Evolutionary conservation across 2,888 invertebrate species (phyloP), one percentile per base, ranked within the genome.

Genomic region (Hyposoter dolosus): DNA sequence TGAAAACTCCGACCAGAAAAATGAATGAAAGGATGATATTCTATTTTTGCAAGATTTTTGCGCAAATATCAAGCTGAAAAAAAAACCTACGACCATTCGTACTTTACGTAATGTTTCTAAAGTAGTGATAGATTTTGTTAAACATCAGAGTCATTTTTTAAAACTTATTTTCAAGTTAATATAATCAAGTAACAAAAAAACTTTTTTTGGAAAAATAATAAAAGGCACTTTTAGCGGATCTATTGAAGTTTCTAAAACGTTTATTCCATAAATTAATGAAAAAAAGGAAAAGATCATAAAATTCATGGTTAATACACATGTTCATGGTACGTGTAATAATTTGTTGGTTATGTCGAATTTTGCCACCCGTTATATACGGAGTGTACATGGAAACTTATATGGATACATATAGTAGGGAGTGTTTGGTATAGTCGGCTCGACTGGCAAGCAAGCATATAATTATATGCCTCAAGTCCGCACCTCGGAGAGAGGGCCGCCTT

Each of bases 391-490:
- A 83, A 83, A 82, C 88, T 84, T 89, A 89, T 89, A 89, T 89
- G 89, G 89, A 90, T 89, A 89, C 87, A 87, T 88, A 88, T 88
- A 86, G 82, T 74, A 78, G 60, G 47, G 53, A 68, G 53, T 76
- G 77, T 56, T 77, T 40, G 65, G 65, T 60, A 43, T 78, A 66
- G 80, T 74, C 53, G 75, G 60, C 60, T 69, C 45, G 75, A 68
- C 75, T 68, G 81, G 66, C 81, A 77, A 78, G 88, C 89, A 88
- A 87, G 90, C 90, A 90, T 92, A 92, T 92, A 92, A 92, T 92
- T 92, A 92, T 91, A 92, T 90, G 87, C 90, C 89, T 92, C 91
- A 88, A 92, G 91, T 92, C 92, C 89, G 92, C 92, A 92, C 92
- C 92, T 92, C 91, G 90, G 88, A 90, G 91, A 90, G 91, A 63